These are phyloP conservation scores for Drosophila anomalipes DNA, from an alignment of 2,888 invertebrate species.

Conservation along the genomic window DNA sequence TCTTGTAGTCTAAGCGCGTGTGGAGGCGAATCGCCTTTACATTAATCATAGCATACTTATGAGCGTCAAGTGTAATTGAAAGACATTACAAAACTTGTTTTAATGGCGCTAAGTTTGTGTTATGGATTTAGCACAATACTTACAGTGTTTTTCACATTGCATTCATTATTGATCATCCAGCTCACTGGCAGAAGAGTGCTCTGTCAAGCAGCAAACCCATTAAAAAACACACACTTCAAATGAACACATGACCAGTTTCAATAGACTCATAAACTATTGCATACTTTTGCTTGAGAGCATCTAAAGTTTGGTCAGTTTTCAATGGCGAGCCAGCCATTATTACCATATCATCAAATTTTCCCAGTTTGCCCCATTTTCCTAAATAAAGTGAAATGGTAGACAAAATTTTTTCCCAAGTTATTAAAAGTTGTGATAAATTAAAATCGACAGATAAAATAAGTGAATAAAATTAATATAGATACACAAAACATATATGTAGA, in stretches of 20 bases:
- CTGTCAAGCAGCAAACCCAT: constrained; percentile 5
- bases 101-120: constrained; percentile 68
- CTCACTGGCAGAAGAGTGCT: not conserved
- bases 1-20: constrained; percentile 1
- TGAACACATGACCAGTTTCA: constrained; percentile 2
- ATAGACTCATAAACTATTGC: constrained; percentile 24
- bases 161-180: constrained; percentile 39
- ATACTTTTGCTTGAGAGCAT: constrained; percentile 5
- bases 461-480: not conserved
- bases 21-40: constrained; percentile 57
- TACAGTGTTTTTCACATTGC: constrained; percentile 5
- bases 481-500: not conserved
- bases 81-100: constrained; percentile 78
- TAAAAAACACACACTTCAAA: constrained; percentile 20
- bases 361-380: not conserved
- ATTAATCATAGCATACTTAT: constrained; percentile 81
- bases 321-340: constrained; percentile 6
- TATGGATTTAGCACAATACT: constrained; percentile 67
- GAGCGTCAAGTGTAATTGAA: constrained; percentile 78
- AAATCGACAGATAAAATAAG: not conserved
- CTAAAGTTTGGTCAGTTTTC: constrained; percentile 4
- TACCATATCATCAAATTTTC: not conserved
- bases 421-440: not conserved
- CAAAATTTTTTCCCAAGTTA: not conserved
- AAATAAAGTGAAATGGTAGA: not conserved